These are phyloP conservation scores for Dufourea novaeangliae DNA, from an alignment of 1,140 invertebrate species.

Conservation along the genomic window DNA sequence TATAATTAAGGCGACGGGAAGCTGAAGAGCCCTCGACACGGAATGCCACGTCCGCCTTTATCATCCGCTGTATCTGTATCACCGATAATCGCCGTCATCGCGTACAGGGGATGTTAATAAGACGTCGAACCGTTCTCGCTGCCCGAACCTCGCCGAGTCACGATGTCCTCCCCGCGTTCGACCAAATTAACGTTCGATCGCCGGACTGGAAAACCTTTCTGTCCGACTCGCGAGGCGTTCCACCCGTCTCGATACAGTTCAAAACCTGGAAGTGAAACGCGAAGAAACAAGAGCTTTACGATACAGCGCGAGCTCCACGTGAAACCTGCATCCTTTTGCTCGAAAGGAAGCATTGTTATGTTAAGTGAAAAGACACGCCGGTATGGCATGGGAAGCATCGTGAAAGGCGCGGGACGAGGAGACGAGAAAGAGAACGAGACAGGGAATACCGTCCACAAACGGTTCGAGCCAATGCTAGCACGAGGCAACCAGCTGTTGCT, in stretches of 20 bases:
- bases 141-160: slow-evolving; percentile 15
- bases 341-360: slow-evolving; percentile 61
- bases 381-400: slow-evolving; percentile 13
- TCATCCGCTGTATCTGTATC: slow-evolving; percentile 44
- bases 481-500: slow-evolving; percentile 57
- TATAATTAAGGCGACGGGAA: slow-evolving; percentile 58
- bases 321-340: slow-evolving; percentile 29
- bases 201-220: slow-evolving; percentile 3
- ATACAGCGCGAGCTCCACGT: background rate
- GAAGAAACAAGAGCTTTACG: background rate
- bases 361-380: slow-evolving; percentile 53
- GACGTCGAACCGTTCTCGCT: slow-evolving; percentile 33
- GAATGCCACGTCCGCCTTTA: slow-evolving; percentile 45
- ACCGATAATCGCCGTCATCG: slow-evolving; percentile 44
- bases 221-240: background rate
- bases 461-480: slow-evolving; percentile 7
- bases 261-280: background rate
- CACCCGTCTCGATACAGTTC: background rate
- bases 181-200: background rate
- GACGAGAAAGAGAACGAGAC: background rate
- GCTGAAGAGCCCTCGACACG: slow-evolving; percentile 46
- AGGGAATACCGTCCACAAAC: background rate
- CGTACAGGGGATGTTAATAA: slow-evolving; percentile 47
- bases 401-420: slow-evolving; percentile 1
- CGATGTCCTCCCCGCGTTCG: background rate